These are phyloP conservation scores for Sigmodon hispidus DNA, from an alignment of 2,113 vertebrate species.

Conservation along the genomic window DNA sequence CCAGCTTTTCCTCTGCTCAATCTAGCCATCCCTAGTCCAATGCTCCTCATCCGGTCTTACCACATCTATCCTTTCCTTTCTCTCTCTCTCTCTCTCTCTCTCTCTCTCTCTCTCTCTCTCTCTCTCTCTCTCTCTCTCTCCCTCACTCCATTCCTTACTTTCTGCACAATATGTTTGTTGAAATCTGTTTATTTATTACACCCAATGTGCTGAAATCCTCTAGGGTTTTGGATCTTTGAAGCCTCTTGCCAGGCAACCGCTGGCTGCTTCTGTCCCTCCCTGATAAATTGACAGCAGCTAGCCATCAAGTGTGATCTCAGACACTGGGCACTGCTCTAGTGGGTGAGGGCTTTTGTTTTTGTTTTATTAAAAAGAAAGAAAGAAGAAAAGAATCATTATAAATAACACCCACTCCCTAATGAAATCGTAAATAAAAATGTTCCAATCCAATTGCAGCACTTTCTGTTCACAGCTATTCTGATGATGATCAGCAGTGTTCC, in stretches of 20 bases:
- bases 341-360: neutral
- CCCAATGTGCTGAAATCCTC: conserved; percentile 33
- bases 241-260: conserved; percentile 39
- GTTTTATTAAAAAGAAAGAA: conserved; percentile 39
- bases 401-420: conserved; percentile 22
- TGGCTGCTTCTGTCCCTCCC: neutral
- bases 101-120: neutral
- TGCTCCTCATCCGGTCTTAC: neutral
- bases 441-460: neutral
- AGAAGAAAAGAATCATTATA: neutral
- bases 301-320: conserved; percentile 48
- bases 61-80: neutral
- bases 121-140: too few species aligned
- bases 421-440: conserved; percentile 49
- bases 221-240: conserved; percentile 17
- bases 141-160: neutral
- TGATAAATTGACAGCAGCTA: conserved; percentile 35
- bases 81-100: neutral
- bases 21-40: neutral
- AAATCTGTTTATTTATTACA: conserved; percentile 19
- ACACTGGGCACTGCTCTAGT: neutral
- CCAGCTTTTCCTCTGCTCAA: neutral
- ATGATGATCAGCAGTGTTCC: neutral
- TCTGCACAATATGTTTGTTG: conserved; percentile 30
- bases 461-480: neutral